Evolutionary conservation across 2,113 vertebrate species (phyloP).

Genomic region (Mustelus asterias): DNA sequence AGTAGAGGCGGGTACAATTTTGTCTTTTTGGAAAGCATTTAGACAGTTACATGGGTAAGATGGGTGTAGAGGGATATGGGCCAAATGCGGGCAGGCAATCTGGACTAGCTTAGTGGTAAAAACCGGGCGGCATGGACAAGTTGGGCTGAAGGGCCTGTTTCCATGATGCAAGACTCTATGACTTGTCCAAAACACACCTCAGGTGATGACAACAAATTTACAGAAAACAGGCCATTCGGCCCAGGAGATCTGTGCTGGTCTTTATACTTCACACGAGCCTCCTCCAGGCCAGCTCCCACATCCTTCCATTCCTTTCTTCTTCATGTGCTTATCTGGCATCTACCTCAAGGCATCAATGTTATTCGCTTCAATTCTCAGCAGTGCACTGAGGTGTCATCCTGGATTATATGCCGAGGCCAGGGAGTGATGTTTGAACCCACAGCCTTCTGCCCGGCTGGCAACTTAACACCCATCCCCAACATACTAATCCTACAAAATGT

Average conservation of each 20-base stretch:
- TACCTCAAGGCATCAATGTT: background rate
- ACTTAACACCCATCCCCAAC: background rate
- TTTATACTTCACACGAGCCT: background rate
- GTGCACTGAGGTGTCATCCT: background rate
- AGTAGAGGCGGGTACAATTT: no score
- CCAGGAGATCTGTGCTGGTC: background rate
- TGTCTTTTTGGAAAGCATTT: no score
- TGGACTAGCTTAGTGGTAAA: no score
- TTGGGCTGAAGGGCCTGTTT: no score
- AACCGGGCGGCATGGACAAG: no score
- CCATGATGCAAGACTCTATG: no score
- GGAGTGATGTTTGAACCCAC: background rate
- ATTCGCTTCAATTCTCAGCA: background rate
- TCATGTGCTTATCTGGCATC: background rate
- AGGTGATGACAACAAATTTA: background rate
- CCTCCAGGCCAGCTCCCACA: background rate
- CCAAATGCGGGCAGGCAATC: no score
- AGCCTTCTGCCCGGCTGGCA: background rate
- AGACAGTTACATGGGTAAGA: no score
- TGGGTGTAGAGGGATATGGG: no score
- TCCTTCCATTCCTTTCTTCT: background rate
- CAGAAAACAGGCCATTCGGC: background rate
- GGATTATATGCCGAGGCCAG: background rate
- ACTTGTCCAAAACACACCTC: background rate
- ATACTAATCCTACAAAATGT: background rate